Evolutionary conservation across 2,113 vertebrate species (phyloP).

Genomic region (Strix aluco): DNA sequence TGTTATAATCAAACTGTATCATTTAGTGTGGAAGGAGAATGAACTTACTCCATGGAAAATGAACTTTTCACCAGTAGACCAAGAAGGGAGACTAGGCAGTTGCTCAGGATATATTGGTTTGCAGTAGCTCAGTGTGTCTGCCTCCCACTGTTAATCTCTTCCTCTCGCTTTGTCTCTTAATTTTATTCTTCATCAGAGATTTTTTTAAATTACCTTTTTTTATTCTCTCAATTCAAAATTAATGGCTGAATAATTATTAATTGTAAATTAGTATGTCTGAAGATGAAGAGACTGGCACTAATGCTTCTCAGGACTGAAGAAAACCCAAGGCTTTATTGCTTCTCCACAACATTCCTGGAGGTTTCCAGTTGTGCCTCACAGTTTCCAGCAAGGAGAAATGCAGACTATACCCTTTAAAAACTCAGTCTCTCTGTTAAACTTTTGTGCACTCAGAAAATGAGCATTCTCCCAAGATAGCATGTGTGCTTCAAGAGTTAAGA

Average conservation of each 20-base stretch:
- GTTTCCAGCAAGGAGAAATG: background rate
- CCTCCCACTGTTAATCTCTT: background rate
- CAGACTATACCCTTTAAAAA: background rate
- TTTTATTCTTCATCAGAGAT: background rate
- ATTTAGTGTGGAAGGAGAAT: background rate
- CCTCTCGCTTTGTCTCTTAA: background rate
- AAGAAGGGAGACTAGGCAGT: background rate
- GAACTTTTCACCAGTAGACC: background rate
- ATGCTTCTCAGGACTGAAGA: background rate
- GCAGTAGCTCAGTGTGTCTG: background rate
- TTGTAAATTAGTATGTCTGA: background rate
- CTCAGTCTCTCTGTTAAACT: background rate
- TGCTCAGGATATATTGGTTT: background rate
- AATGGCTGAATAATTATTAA: conserved; percentile 8
- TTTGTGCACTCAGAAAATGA: background rate
- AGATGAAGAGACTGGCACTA: background rate
- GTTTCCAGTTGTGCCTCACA: background rate
- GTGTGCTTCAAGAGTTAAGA: background rate
- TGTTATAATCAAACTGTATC: background rate
- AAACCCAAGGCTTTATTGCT: accelerated
- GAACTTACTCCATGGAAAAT: background rate
- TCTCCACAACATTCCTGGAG: background rate
- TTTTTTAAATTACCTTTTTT: conserved; percentile 6
- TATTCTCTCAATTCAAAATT: background rate
- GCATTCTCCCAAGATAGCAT: background rate